phyloP scores from a whole-genome alignment of 2,888 invertebrate species.

The Yponomeuta plumbellus region DNA sequence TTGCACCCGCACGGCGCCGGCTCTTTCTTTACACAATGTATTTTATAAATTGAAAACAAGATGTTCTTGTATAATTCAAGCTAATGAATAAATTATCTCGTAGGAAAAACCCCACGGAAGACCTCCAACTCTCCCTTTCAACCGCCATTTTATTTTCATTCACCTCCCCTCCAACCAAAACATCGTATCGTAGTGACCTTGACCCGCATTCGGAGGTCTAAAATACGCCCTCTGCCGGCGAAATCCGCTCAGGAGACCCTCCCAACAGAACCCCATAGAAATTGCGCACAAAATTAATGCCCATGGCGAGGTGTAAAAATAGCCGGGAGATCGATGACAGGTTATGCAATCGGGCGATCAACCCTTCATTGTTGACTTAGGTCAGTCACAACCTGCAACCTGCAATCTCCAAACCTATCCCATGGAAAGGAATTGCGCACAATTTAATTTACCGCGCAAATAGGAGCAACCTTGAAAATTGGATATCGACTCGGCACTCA shows the following conservation, averaged over 20 bases:
- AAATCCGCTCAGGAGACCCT: constrained; percentile 16
- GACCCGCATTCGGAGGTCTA: background rate
- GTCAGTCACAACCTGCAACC: background rate
- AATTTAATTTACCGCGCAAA: background rate
- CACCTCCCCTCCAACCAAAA: background rate
- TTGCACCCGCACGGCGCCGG: no score
- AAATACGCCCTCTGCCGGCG: constrained; percentile 5
- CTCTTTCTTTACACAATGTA: no score
- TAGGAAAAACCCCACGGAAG: background rate
- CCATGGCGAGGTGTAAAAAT: background rate
- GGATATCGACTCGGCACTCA: background rate
- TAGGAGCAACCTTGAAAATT: background rate
- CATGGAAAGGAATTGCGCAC: constrained; percentile 4
- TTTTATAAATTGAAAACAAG: no score
- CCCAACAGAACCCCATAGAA: background rate
- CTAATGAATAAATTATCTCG: background rate
- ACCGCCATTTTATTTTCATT: background rate
- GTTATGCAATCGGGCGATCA: constrained; percentile 55
- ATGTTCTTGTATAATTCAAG: background rate
- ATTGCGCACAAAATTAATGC: background rate
- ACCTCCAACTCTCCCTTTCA: background rate
- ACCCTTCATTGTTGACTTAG: constrained; percentile 23
- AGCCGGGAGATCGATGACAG: background rate
- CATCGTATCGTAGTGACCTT: background rate
- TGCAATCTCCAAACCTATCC: background rate